Percentiles rank a stretch among this genome's conserved stretches.
These are phyloP conservation scores for Entomobrya multifasciata DNA, from an alignment of 2,888 invertebrate genomes.

Conservation along the genomic window DNA sequence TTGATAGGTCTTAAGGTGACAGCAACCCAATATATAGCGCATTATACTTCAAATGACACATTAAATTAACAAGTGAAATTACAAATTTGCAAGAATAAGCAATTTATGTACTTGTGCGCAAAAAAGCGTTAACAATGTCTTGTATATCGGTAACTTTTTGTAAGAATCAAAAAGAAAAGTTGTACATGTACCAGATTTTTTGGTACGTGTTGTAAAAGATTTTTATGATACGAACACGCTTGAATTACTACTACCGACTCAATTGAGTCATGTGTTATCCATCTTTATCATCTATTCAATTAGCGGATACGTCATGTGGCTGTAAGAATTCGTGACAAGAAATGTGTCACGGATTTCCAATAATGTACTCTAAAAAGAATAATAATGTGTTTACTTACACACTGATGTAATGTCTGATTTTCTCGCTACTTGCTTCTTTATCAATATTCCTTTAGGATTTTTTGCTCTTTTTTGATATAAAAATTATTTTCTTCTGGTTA, in stretches of 20 bases:
- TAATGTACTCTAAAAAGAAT: neutral
- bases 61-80: constrained; percentile 11
- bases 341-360: constrained; percentile 42
- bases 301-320: constrained; percentile 27
- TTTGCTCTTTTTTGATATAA: too few relatives aligned
- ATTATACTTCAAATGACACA: neutral
- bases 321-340: constrained; percentile 52
- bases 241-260: neutral
- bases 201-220: too few relatives aligned
- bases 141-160: too few relatives aligned
- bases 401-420: neutral
- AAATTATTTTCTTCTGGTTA: too few relatives aligned
- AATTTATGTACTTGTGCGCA: too few relatives aligned
- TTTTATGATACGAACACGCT: neutral
- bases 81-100: too few relatives aligned
- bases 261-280: constrained; percentile 26
- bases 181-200: neutral
- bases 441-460: too few relatives aligned
- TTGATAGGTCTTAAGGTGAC: too few relatives aligned
- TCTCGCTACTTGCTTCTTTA: neutral
- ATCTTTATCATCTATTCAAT: constrained; percentile 61
- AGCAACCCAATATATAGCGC: neutral
- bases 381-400: neutral
- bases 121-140: too few relatives aligned
- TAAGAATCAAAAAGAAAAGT: too few relatives aligned